Evolutionary conservation across 2,113 vertebrate genomes (phyloP), one percentile per base, ranked within the genome.

Genomic region (Calcarius ornatus): DNA sequence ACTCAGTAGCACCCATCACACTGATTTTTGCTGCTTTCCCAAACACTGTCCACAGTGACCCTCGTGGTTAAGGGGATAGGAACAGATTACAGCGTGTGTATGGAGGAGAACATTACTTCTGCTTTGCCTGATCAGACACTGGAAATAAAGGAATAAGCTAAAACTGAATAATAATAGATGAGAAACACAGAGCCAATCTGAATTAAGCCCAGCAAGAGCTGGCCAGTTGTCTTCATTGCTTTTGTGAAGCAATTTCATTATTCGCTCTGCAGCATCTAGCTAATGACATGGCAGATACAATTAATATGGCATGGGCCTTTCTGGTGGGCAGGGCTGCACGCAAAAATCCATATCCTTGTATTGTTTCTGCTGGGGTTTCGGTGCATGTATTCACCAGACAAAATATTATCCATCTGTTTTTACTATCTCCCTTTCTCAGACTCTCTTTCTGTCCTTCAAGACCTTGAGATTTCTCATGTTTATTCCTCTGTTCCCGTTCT

Each of bases 341-440:
- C 86, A 90, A 51, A 59, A 84, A 92, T 81, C 73, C 73, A 25
- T 77, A 77, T 60, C 66, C 57, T 64, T 51, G 24, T 50, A 50
- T 82, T 94, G 57, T 95, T 95, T 69, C 81, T 80, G 42, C 40
- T 90, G 81, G 42, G 24, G 28, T 83, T 96, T 96, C 84, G 70
- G 72, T 84, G 66, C 28, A 33, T 47, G 50, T 63, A 64, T 88
- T 87, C 75, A 86, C 56, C 59, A 78, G 56, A 94, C 70, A 60
- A 95, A 94, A 89, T 86, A 79, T 81, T 75, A 47, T 61, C 79
- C 14, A 2, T 68, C 83, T 81, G 47, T 43, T 93, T 94, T 90
- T 77, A 77, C 93, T 94, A 83, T 82, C 95, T 90, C 60, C 16
- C 51, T 92, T 92, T 77, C 81, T 93, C 92, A 92, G 90, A 47